Conservation (phyloP, 2,797 vertebrate species). For the Myotis pilosus region DNA sequence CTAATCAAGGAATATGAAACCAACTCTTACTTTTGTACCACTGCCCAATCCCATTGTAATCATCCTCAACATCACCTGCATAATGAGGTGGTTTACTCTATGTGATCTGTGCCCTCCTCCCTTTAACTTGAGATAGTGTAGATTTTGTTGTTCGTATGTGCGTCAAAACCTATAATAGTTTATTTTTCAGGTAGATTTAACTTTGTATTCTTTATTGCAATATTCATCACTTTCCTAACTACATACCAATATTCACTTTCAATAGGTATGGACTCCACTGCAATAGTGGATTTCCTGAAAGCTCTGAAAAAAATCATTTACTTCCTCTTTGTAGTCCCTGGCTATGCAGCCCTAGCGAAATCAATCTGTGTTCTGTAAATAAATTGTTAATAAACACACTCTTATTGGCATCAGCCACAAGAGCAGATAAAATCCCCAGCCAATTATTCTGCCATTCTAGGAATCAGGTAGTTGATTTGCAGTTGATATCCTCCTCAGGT, state of each 20-base stretch:
- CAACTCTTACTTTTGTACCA: neutral
- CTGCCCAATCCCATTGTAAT: neutral
- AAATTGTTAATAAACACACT: constrained; percentile 82
- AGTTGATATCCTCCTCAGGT: constrained; percentile 59
- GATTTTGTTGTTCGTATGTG: neutral
- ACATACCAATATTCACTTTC: neutral
- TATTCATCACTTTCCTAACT: neutral
- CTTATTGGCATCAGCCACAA: constrained; percentile 75
- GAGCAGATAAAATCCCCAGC: constrained; percentile 78
- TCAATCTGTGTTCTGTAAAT: constrained; percentile 82
- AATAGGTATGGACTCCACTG: constrained; percentile 9
- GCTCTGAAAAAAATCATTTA: constrained; percentile 61
- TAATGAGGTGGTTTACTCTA: neutral
- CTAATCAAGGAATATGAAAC: neutral
- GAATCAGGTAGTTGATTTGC: constrained; percentile 74
- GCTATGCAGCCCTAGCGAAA: constrained; percentile 68
- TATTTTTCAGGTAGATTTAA: neutral
- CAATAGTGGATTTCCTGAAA: constrained; percentile 59
- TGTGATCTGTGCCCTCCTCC: neutral
- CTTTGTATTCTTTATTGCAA: neutral
- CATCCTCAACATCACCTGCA: neutral
- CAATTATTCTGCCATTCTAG: constrained; percentile 71
- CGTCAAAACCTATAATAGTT: neutral
- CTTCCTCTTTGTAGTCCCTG: constrained; percentile 41
- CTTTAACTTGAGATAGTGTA: neutral